phyloP scores from a whole-genome alignment of 2,113 vertebrate genomes.

The Noctilio leporinus region DNA sequence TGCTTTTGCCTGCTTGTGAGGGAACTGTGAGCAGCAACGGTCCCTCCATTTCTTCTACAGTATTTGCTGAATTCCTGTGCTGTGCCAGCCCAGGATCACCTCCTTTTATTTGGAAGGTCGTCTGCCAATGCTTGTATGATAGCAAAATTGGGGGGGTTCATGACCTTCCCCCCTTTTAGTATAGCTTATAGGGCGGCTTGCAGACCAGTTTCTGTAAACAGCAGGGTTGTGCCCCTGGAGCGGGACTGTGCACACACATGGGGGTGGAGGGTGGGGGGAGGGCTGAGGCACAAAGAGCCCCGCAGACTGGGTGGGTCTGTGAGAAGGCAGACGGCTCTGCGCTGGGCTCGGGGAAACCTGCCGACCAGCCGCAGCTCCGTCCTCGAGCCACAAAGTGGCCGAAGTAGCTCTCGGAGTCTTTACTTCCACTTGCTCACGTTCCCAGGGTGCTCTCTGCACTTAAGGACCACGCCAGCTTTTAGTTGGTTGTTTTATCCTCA shows the following conservation, averaged over 20 bases:
- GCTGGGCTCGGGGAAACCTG: neutral
- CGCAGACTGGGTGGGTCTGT: neutral
- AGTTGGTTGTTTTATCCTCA: too few species aligned
- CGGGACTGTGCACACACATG: neutral
- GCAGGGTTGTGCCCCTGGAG: too few species aligned
- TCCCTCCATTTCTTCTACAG: neutral
- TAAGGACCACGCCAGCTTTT: too few species aligned
- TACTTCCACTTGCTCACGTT: neutral
- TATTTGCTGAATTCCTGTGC: neutral
- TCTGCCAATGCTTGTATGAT: neutral
- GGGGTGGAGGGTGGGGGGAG: too few species aligned
- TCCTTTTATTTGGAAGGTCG: neutral
- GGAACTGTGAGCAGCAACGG: neutral
- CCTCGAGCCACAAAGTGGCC: neutral
- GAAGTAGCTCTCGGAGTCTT: fast-evolving
- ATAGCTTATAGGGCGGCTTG: neutral
- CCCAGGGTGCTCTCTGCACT: neutral
- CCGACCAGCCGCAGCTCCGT: neutral
- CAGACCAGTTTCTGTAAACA: neutral
- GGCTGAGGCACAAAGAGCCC: neutral
- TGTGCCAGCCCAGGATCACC: neutral
- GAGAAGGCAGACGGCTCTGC: neutral
- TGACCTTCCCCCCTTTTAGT: neutral
- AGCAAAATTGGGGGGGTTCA: neutral
- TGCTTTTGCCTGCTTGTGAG: neutral